Conservation (phyloP, 1,140 invertebrate genomes). For the Vollenhovia emeryi region DNA sequence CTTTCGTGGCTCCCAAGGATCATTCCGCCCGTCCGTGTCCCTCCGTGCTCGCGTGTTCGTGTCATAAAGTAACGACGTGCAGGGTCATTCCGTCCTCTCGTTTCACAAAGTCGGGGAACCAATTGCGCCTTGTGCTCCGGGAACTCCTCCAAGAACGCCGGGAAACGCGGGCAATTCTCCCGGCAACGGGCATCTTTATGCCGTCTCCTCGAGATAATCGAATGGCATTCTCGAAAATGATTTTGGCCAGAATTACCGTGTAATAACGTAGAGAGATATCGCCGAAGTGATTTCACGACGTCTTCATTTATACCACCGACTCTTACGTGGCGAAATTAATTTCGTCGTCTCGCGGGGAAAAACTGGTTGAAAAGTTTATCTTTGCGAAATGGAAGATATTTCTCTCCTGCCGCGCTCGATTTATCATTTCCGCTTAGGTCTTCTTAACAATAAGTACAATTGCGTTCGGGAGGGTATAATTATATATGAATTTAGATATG, state of each 20-base stretch:
- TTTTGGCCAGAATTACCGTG: constrained; percentile 7
- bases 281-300: neutral
- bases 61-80: constrained; percentile 57
- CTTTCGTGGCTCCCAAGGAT: constrained; percentile 10
- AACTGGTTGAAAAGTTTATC: neutral
- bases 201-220: constrained; percentile 46
- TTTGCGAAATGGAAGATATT: neutral
- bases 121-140: constrained; percentile 34
- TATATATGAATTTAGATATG: too few relatives aligned
- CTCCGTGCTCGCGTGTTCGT: constrained; percentile 32
- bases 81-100: constrained; percentile 30
- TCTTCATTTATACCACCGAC: neutral
- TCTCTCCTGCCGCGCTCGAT: neutral
- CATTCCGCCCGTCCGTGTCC: constrained; percentile 28
- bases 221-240: constrained; percentile 42
- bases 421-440: neutral
- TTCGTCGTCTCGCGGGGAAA: neutral
- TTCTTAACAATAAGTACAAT: neutral
- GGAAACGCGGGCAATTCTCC: constrained; percentile 39
- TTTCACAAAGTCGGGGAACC: constrained; percentile 44
- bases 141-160: constrained; percentile 45
- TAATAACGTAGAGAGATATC: neutral
- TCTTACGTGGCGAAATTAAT: neutral
- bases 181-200: constrained; percentile 45
- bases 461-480: neutral